Conservation (phyloP, 2,888 invertebrate species). For the Standfussiana lucernea region DNA sequence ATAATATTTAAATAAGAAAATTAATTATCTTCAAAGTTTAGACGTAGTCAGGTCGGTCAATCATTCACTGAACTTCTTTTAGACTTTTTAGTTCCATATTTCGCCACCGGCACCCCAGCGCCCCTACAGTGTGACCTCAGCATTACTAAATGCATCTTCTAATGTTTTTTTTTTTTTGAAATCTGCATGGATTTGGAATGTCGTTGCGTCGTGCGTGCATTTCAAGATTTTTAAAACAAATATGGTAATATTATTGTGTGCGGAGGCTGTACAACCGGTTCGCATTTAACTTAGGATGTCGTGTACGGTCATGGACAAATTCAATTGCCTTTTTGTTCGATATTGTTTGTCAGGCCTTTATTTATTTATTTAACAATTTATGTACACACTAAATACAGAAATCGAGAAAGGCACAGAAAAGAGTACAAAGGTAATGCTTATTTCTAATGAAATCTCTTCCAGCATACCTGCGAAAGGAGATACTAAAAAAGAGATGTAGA, state of each 20-base stretch:
- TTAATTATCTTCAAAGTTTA: neutral
- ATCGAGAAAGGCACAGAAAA: too few relatives aligned
- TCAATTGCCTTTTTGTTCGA: neutral
- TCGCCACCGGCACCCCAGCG: slow-evolving; percentile 3
- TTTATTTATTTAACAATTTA: too few relatives aligned
- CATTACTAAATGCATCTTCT: slow-evolving; percentile 6
- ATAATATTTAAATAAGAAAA: too few relatives aligned
- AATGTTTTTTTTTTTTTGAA: slow-evolving; percentile 37
- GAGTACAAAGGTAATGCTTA: too few relatives aligned
- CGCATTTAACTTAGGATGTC: slow-evolving; percentile 9
- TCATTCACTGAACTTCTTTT: neutral
- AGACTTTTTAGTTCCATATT: slow-evolving; percentile 9
- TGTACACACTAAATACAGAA: too few relatives aligned
- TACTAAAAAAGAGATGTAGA: too few relatives aligned
- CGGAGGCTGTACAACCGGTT: slow-evolving; percentile 46
- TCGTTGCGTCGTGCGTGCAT: slow-evolving; percentile 15
- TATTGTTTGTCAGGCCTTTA: neutral
- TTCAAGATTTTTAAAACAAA: slow-evolving; percentile 30
- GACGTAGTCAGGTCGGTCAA: neutral
- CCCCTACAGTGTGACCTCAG: slow-evolving; percentile 28
- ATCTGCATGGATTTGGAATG: slow-evolving; percentile 42
- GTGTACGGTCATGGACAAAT: slow-evolving; percentile 45
- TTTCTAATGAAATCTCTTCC: too few relatives aligned
- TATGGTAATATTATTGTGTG: slow-evolving; percentile 18
- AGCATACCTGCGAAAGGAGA: too few relatives aligned